phyloP scores from a whole-genome alignment of 2,113 vertebrate genomes.

The Peromyscus maniculatus region DNA sequence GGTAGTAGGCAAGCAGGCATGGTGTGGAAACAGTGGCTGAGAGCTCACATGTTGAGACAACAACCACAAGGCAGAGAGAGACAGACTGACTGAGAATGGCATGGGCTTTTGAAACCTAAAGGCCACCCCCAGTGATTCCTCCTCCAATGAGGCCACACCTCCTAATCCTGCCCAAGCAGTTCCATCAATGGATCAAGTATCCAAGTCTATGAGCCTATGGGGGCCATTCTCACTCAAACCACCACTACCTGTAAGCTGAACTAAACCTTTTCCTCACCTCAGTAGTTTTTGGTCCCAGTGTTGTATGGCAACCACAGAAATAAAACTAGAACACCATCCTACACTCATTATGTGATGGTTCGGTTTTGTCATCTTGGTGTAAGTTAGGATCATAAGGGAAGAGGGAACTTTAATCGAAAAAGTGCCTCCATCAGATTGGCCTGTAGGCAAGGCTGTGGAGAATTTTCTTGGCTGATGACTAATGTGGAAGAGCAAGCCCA shows the following conservation, averaged over 20 bases:
- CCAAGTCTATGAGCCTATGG: not conserved
- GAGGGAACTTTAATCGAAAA: not conserved
- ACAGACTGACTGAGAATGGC: not conserved
- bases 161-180: not conserved
- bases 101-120: not conserved
- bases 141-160: not conserved
- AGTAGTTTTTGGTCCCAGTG: not conserved
- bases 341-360: not conserved
- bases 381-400: not conserved
- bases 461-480: not conserved
- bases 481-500: not conserved
- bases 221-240: not conserved
- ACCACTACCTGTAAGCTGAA: not conserved
- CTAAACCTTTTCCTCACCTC: not conserved
- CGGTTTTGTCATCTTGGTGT: not conserved
- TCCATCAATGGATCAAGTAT: not conserved
- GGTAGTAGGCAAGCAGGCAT: not conserved
- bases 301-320: not conserved
- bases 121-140: not conserved
- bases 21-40: not conserved
- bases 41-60: not conserved
- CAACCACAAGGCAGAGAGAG: not conserved
- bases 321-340: not conserved
- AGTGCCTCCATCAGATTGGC: not conserved
- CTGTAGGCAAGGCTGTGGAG: not conserved